phyloP scores from a whole-genome alignment of 2,113 vertebrate species.

The Budorcas taxicolor region DNA sequence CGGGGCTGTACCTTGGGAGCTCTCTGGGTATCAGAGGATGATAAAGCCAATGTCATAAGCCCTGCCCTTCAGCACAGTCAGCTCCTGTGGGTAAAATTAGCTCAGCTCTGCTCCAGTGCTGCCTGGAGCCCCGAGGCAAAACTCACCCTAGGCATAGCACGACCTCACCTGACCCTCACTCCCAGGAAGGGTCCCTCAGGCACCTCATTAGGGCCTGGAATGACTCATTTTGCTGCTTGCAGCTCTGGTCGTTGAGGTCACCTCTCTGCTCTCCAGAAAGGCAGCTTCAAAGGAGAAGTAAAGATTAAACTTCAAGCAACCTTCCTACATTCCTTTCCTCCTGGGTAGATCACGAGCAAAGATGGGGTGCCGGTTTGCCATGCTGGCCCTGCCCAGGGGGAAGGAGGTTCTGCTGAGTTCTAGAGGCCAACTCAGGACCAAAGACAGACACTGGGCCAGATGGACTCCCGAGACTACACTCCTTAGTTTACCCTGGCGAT shows the following conservation, averaged over 20 bases:
- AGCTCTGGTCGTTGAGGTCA: constrained; percentile 51
- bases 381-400: background rate
- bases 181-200: constrained; percentile 26
- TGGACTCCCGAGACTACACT: background rate
- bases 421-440: background rate
- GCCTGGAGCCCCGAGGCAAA: background rate
- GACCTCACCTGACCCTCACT: background rate
- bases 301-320: constrained; percentile 18
- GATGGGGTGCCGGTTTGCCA: background rate
- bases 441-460: background rate
- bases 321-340: background rate
- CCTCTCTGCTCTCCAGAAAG: constrained; percentile 42
- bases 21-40: constrained; percentile 52
- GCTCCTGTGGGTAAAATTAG: constrained; percentile 63
- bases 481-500: background rate
- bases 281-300: background rate
- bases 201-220: background rate
- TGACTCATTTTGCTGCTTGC: background rate
- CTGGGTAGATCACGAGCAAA: background rate
- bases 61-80: constrained; percentile 59
- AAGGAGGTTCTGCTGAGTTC: background rate
- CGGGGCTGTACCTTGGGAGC: constrained; percentile 39
- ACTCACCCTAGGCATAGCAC: background rate
- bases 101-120: background rate
- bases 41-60: constrained; percentile 67